Conservation (phyloP, 2,113 vertebrate species). For the Malurus cyaneus region DNA sequence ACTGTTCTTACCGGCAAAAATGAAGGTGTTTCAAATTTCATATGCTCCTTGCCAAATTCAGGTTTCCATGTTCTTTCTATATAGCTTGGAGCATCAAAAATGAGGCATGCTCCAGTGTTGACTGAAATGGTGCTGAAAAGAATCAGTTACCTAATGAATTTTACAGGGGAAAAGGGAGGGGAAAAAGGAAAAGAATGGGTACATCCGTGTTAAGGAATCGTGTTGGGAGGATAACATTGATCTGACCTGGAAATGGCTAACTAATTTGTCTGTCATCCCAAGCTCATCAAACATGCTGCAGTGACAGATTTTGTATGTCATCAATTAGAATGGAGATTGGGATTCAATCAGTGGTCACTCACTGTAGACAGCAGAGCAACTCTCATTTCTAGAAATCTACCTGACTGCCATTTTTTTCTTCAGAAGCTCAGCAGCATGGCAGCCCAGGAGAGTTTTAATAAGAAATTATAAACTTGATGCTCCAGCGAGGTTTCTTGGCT, state of each 20-base stretch:
- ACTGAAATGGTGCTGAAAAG: not conserved
- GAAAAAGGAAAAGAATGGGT: not conserved
- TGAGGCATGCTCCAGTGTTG: rapidly evolving
- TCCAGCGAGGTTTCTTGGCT: not conserved
- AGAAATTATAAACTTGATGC: not conserved
- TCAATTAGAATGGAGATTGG: not conserved
- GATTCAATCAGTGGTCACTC: not conserved
- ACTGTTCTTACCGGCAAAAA: not conserved
- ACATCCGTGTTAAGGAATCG: rapidly evolving
- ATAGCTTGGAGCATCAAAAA: not conserved
- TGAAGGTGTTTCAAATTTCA: not conserved
- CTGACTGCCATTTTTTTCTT: not conserved
- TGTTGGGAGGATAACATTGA: not conserved
- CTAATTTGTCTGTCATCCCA: not conserved
- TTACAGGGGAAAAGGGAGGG: not conserved
- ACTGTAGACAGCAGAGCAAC: not conserved
- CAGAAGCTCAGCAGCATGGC: not conserved
- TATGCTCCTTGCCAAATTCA: not conserved
- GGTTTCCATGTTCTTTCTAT: not conserved
- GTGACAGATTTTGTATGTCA: not conserved
- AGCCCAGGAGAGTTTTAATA: not conserved
- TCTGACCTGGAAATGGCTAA: not conserved
- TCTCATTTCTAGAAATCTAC: not conserved
- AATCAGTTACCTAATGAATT: not conserved
- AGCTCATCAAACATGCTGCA: not conserved